A percentile compares a stretch with the other conserved stretches of the same genome.
Conservation (phyloP, 2,888 invertebrate species). For the Drosophila testacea region DNA sequence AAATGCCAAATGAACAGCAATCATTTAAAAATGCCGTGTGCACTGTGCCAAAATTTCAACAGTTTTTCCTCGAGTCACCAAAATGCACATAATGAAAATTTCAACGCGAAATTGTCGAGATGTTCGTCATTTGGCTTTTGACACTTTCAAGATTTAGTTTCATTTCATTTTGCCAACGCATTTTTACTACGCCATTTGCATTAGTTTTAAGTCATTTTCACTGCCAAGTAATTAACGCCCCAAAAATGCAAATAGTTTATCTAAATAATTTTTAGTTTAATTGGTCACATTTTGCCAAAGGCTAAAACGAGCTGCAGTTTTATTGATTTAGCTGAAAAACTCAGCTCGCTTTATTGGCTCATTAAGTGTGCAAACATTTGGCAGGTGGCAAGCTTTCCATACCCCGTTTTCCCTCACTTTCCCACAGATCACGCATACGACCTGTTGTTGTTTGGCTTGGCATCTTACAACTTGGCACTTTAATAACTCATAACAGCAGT, state of each 20-base stretch:
- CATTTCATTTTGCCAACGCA: conserved; percentile 22
- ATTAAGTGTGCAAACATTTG: conserved; percentile 73
- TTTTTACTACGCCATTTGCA: conserved; percentile 28
- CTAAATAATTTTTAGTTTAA: conserved; percentile 21
- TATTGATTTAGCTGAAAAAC: conserved; percentile 68
- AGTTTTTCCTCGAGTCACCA: conserved; percentile 21
- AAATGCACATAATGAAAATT: conserved; percentile 24
- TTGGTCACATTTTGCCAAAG: conserved; percentile 16
- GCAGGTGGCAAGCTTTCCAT: conserved; percentile 15
- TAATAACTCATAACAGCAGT: conserved; percentile 32
- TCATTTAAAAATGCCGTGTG: conserved; percentile 48
- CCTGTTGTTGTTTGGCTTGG: conserved; percentile 21
- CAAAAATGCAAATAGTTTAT: conserved; percentile 16
- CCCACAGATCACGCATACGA: conserved; percentile 49
- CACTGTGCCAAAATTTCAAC: conserved; percentile 58
- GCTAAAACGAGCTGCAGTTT: no score
- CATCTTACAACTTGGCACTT: conserved; percentile 38
- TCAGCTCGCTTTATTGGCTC: conserved; percentile 63
- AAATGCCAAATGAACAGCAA: conserved; percentile 45
- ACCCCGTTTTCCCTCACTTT: not conserved
- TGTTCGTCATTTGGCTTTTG: conserved; percentile 23
- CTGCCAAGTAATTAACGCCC: conserved; percentile 53
- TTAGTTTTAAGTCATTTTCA: conserved; percentile 16
- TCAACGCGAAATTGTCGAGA: conserved; percentile 19
- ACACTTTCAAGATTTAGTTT: conserved; percentile 23